Base-by-base conservation (phyloP, 2,113 vertebrate species). In the Rattus norvegicus region DNA sequence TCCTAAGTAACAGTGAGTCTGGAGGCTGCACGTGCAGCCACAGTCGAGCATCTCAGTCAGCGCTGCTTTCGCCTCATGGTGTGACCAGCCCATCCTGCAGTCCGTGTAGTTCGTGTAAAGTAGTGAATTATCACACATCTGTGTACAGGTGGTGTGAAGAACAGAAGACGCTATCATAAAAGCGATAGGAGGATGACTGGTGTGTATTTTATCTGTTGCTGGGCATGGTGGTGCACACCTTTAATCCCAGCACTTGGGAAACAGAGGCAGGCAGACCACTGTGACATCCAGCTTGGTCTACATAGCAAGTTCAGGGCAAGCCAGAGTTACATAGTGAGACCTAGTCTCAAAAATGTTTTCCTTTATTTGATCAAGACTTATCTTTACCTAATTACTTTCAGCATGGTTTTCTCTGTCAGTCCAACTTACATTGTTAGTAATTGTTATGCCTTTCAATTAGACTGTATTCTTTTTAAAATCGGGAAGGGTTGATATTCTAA, bases 351-450 rank as follows among this genome's bases (percentile, higher is more conserved):
- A 85, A 19, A 13, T 56, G 47, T 52, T 39, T 47, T 67, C 65
- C 28, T 56, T 47, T 83, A 7, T 76, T 65, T 93, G 36, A 8
- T 83, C 24, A 28, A 30, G 83, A 86, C 49, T 49, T 33, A 86
- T 54, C 26, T 70, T 56, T 88, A 36, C 13, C n/a, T 88, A 88
- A 36, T 43, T 73, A 59, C 33, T 88, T 86, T 88, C 22, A 81
- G 56, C 2, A 81, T 56, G 87, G 33, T 70, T 95, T 97, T 77
- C 79, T 77, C 79, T 77, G 47, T 76, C 77, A 92, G 61, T 47
- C 69, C 2, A 95, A 70, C 39, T 80, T 91, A 93, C 19, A 33
- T 77, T 59, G n/a, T 56, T 92, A 49, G 91, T 84, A 97, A 79
- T 73, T 39, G 77, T 22, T 65, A 17, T 33, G 75, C 16, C 56